phyloP scores from a whole-genome alignment of 2,888 invertebrate species.

The Trissonchulus latispiculum region DNA sequence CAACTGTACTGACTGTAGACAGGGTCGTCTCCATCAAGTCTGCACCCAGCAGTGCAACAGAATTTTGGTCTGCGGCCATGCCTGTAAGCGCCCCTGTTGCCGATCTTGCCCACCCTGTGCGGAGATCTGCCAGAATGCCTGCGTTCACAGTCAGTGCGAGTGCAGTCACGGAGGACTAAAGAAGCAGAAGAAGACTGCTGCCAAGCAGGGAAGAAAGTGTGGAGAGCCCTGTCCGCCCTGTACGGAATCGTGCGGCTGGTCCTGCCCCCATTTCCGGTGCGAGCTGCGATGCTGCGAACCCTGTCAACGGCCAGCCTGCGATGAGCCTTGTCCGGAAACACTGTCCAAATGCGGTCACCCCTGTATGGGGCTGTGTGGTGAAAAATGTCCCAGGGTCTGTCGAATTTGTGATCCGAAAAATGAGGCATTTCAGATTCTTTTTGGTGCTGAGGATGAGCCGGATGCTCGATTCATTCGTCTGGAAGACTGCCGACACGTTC shows the following conservation, averaged over 20 bases:
- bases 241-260: slow-evolving; percentile 38
- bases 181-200: no score
- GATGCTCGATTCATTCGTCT: slow-evolving; percentile 46
- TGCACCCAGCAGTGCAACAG: slow-evolving; percentile 33
- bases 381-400: slow-evolving; percentile 58
- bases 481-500: slow-evolving; percentile 41
- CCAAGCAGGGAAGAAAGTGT: slow-evolving; percentile 32
- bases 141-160: slow-evolving; percentile 46
- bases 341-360: slow-evolving; percentile 50
- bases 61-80: slow-evolving; percentile 38
- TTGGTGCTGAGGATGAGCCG: slow-evolving; percentile 52
- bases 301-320: slow-evolving; percentile 44
- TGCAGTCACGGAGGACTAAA: slow-evolving; percentile 50
- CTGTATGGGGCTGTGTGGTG: slow-evolving; percentile 63
- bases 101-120: slow-evolving; percentile 51
- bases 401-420: slow-evolving; percentile 48
- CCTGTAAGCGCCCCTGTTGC: slow-evolving; percentile 54
- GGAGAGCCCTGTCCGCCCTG: slow-evolving; percentile 42
- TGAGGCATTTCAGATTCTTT: slow-evolving; percentile 38
- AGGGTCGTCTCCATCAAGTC: no score
- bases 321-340: slow-evolving; percentile 39
- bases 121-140: slow-evolving; percentile 35
- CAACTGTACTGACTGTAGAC: no score
- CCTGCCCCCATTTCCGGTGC: slow-evolving; percentile 45
- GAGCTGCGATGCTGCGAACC: slow-evolving; percentile 44